Evolutionary conservation across 2,797 vertebrate species (phyloP), one percentile per base, ranked within the genome.

Genomic region (Cuculus canorus): DNA sequence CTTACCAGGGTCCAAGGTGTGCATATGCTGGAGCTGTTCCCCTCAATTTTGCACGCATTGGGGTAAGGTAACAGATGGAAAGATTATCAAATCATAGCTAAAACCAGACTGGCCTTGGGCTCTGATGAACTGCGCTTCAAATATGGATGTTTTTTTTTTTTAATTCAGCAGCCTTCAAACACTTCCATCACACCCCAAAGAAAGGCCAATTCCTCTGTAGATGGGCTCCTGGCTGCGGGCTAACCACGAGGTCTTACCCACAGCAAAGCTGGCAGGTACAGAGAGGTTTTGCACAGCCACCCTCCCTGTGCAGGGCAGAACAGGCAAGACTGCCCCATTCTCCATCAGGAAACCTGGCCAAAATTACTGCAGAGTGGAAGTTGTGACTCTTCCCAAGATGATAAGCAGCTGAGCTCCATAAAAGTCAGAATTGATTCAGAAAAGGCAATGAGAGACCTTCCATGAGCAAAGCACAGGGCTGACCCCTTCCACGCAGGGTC

Each of bases 11-110:
- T n/a, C n/a, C 39, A 27, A 79, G 35, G 13, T 7, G 8, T 2
- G 33, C n/a, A 32, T 23, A 10, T 0, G 1, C 48, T 28, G 61
- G 14, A 59, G 16, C 4, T 16, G 28, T 4, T 43, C 27, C 19
- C 56, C 30, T 22, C 35, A 45, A 24, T 45, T 84, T 45, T 50
- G 35, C 30, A 37, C 43, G 53, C 7, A 2, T 2, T 3, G 12
- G 28, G 8, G 17, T 16, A 5, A 52, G 28, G 52, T 13, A 39
- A 21, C 17, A 35, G 23, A 10, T 2, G 11, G 53, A 37, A 75
- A 41, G 10, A 13, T 39, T 18, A 56, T 28, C 13, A 70, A 69
- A 54, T 25, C 25, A 37, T 1, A 4, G 4, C 12, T 41, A 41
- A 90, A 93, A 71, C 2, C 71, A 73, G 47, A 15, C 24, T 41